Percentiles rank a stretch among this genome's conserved stretches.
phyloP scores from a whole-genome alignment of 2,888 invertebrate species.

The Pharmacophagus antenor region DNA sequence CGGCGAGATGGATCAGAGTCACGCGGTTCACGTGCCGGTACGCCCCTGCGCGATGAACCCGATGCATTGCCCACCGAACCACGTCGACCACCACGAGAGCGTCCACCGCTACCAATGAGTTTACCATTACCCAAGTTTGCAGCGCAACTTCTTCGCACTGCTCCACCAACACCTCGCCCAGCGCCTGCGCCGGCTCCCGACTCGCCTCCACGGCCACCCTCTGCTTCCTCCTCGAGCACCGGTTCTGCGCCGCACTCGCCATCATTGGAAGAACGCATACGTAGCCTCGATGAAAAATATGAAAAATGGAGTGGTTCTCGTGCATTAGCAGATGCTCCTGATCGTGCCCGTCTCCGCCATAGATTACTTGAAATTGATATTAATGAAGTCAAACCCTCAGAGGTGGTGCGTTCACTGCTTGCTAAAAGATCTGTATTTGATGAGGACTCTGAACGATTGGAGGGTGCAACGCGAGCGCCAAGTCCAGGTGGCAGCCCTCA shows the following conservation, averaged over 20 bases:
- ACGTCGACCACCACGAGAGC: slow-evolving; percentile 83
- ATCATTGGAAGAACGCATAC: slow-evolving; percentile 92
- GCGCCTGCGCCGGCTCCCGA: slow-evolving; percentile 78
- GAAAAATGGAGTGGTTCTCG: slow-evolving; percentile 90
- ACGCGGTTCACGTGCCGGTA: slow-evolving; percentile 89
- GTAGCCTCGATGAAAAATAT: slow-evolving; percentile 95
- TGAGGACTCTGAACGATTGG: slow-evolving; percentile 95
- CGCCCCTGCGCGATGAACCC: slow-evolving; percentile 91
- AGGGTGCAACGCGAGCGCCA: slow-evolving; percentile 92
- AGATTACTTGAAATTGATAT: slow-evolving; percentile 90
- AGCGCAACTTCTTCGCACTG: slow-evolving; percentile 82
- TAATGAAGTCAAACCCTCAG: slow-evolving; percentile 93
- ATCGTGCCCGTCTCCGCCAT: slow-evolving; percentile 83
- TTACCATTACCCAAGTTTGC: slow-evolving; percentile 95
- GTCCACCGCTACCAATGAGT: slow-evolving; percentile 86
- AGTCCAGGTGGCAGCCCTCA: slow-evolving; percentile 71
- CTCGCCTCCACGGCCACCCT: slow-evolving; percentile 85
- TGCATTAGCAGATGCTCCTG: slow-evolving; percentile 80
- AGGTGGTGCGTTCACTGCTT: slow-evolving; percentile 94
- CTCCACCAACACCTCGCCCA: slow-evolving; percentile 72
- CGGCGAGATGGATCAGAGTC: slow-evolving; percentile 72
- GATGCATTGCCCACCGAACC: slow-evolving; percentile 87
- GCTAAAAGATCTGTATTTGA: slow-evolving; percentile 97
- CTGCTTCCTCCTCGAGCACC: slow-evolving; percentile 88
- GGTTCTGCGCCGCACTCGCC: slow-evolving; percentile 88